Evolutionary conservation across 2,888 invertebrate genomes (phyloP), one percentile per base, ranked within the genome.

Genomic region (Acrobasis suavella): DNA sequence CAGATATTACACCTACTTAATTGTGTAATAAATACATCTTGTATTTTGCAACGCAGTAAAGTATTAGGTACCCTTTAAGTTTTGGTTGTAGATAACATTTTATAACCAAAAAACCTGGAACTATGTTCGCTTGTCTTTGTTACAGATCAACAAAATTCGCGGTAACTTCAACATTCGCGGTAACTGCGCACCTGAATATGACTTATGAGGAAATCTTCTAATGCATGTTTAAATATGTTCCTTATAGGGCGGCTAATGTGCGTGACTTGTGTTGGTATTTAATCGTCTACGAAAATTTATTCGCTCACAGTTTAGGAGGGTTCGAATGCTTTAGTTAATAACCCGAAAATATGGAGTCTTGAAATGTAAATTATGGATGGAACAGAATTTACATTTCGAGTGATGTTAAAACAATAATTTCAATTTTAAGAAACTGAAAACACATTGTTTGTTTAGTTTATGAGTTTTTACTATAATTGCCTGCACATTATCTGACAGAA

Each of bases 191-290:
- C 56, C 56, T n/a, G 17, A 68, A 78, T 72, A 77, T 78, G 82
- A 76, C 80, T 82, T 78, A 75, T 71, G 70, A 81, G 82, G 82
- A 85, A 82, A 83, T 82, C 74, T 73, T 71, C 76, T 87, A 89
- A 87, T 87, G 84, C 79, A 75, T 76, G 81, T 86, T 87, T 87
- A 84, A 89, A 89, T 83, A 85, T 81, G 79, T 76, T 75, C 70
- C 70, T 72, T 16, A 62, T 37, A 49, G 61, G 74, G 75, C 77
- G 69, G 76, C 74, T 77, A 78, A 76, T 77, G 77, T 78, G 75
- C 78, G 77, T 83, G 83, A 85, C 80, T 82, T 63, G 63, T 63
- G 68, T 72, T 69, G 68, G 68, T 76, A 81, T 81, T 76, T 78
- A 85, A 87, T 86, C 83, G 79, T 68, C 71, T 75, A 74, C 67